Percentiles rank a stretch among this genome's conserved stretches.
Conservation (phyloP, 2,888 invertebrate species). For the Clepsis dumicolana region DNA sequence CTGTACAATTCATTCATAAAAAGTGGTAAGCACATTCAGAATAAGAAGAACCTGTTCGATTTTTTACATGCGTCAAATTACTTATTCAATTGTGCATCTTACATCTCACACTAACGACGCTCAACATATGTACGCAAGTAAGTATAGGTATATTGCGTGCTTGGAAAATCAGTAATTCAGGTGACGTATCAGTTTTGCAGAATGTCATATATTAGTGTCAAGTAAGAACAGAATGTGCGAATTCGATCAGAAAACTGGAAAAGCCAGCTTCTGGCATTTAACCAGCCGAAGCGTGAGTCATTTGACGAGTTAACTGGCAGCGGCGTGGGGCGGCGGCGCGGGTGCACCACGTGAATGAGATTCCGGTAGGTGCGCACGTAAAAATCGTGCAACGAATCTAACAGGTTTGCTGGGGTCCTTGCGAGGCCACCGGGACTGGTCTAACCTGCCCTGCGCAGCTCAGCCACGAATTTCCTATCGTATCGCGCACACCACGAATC, state of each 20-base stretch:
- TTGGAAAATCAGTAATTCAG: not conserved
- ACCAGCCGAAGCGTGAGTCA: slow-evolving; percentile 83
- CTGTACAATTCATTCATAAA: slow-evolving; percentile 31
- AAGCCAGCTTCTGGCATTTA: slow-evolving; percentile 83
- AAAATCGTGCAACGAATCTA: slow-evolving; percentile 87
- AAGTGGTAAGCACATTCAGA: slow-evolving; percentile 25
- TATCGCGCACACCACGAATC: slow-evolving; percentile 64
- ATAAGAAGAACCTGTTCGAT: slow-evolving; percentile 29
- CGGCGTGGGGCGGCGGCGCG: slow-evolving; percentile 64
- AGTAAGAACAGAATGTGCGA: slow-evolving; percentile 76
- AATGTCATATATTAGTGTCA: slow-evolving; percentile 56
- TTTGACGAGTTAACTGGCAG: slow-evolving; percentile 84
- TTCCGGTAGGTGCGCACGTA: slow-evolving; percentile 86
- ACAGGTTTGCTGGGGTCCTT: slow-evolving; percentile 86
- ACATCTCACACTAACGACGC: not conserved
- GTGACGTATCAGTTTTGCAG: slow-evolving; percentile 49
- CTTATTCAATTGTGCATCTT: slow-evolving; percentile 5
- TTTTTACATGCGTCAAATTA: slow-evolving; percentile 19
- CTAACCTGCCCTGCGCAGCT: slow-evolving; percentile 84
- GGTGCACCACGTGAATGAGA: slow-evolving; percentile 83
- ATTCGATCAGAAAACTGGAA: slow-evolving; percentile 83
- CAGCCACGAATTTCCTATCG: slow-evolving; percentile 84
- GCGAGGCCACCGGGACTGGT: slow-evolving; percentile 86
- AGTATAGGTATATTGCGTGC: not conserved
- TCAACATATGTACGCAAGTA: not conserved